Evolutionary conservation across 2,888 invertebrate species (phyloP).

Genomic region (Leptopterna dolabrata): DNA sequence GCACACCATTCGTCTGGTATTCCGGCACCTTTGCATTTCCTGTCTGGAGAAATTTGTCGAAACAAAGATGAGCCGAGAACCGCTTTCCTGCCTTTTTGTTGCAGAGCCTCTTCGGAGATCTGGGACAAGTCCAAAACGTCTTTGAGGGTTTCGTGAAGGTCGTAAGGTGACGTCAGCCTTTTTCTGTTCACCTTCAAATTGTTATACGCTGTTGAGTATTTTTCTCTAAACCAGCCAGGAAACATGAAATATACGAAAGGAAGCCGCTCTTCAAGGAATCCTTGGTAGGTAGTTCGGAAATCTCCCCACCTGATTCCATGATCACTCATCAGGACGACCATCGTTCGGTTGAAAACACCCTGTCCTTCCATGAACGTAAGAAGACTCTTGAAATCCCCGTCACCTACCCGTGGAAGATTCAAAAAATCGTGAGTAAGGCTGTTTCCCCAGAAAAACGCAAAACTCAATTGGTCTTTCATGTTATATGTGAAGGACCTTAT

Average conservation of each 20-base stretch:
- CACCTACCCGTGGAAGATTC: slow-evolving; percentile 81
- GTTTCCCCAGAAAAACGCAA: slow-evolving; percentile 87
- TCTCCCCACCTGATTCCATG: slow-evolving; percentile 91
- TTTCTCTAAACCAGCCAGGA: slow-evolving; percentile 77
- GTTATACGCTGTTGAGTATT: slow-evolving; percentile 73
- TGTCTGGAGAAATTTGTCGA: slow-evolving; percentile 74
- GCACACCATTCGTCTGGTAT: slow-evolving; percentile 91
- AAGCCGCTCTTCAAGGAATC: slow-evolving; percentile 86
- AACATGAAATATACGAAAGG: slow-evolving; percentile 80
- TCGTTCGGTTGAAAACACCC: slow-evolving; percentile 75
- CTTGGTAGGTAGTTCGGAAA: slow-evolving; percentile 86
- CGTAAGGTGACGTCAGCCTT: slow-evolving; percentile 85
- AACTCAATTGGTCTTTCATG: slow-evolving; percentile 74
- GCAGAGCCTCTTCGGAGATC: slow-evolving; percentile 66
- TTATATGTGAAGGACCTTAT: slow-evolving; percentile 73
- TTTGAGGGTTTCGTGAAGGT: slow-evolving; percentile 81
- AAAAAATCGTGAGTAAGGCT: slow-evolving; percentile 87
- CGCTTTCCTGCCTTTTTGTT: not conserved
- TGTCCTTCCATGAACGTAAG: slow-evolving; percentile 70
- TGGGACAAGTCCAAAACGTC: slow-evolving; percentile 74
- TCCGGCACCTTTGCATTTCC: slow-evolving; percentile 82
- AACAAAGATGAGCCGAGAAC: slow-evolving; percentile 80
- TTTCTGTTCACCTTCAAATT: slow-evolving; percentile 76
- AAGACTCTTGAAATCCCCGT: slow-evolving; percentile 73
- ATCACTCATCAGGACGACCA: slow-evolving; percentile 82